Evolutionary conservation across 2,888 invertebrate species (phyloP).

Genomic region (Alcis repandata): DNA sequence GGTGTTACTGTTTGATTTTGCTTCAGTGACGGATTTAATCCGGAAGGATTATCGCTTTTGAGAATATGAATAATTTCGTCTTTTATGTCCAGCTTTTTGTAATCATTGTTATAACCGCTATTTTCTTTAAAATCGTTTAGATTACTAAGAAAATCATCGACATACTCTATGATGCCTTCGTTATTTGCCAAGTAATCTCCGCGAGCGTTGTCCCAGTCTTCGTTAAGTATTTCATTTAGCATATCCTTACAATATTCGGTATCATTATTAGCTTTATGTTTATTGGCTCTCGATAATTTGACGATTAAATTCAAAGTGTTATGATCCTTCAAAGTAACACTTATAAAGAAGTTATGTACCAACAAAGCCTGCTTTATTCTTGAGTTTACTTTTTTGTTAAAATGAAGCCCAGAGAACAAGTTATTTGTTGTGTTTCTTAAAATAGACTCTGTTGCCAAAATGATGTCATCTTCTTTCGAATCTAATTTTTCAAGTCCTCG

Average conservation of each 20-base stretch:
- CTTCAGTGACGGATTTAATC: neutral
- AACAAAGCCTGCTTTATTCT: constrained; percentile 12
- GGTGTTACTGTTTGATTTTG: neutral
- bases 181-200: neutral
- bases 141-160: constrained; percentile 12
- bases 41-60: constrained; percentile 8
- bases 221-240: constrained; percentile 17
- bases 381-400: constrained; percentile 9
- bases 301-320: constrained; percentile 16
- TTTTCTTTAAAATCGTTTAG: constrained; percentile 12
- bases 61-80: constrained; percentile 5
- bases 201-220: constrained; percentile 1
- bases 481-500: constrained; percentile 1
- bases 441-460: neutral
- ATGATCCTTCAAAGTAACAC: constrained; percentile 12
- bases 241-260: constrained; percentile 6
- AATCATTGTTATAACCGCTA: neutral
- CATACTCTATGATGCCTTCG: constrained; percentile 15
- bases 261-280: constrained; percentile 11
- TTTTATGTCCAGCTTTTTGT: constrained; percentile 10
- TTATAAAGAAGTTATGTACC: constrained; percentile 12
- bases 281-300: constrained; percentile 14
- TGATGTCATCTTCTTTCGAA: constrained; percentile 4
- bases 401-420: constrained; percentile 6
- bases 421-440: constrained; percentile 8